A percentile compares a stretch with the other conserved stretches of the same genome.
Conservation (phyloP, 2,797 vertebrate genomes). For the Sebastes matsubarae region DNA sequence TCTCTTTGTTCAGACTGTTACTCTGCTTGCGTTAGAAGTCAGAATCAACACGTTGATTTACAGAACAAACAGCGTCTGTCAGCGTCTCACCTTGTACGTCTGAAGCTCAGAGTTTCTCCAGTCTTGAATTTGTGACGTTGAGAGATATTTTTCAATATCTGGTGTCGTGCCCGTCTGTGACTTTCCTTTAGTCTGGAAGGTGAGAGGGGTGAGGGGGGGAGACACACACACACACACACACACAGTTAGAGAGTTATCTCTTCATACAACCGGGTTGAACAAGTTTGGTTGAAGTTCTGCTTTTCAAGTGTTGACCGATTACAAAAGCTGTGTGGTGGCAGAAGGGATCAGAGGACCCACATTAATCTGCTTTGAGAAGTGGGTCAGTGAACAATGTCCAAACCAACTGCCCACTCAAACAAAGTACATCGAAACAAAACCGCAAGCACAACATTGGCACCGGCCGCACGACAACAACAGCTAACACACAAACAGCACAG, state of each 20-base stretch:
- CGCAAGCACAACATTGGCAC: slow-evolving; percentile 10
- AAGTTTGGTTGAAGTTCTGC: slow-evolving; percentile 38
- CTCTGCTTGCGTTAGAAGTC: slow-evolving; percentile 20
- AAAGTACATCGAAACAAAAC: slow-evolving; percentile 46
- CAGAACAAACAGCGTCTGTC: slow-evolving; percentile 25
- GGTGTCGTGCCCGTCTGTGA: slow-evolving; percentile 72
- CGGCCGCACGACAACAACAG: not conserved
- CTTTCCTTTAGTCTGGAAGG: slow-evolving; percentile 87
- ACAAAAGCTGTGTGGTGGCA: slow-evolving; percentile 38
- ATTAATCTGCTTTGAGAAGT: slow-evolving; percentile 78
- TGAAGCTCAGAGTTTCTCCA: slow-evolving; percentile 83
- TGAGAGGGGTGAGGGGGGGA: not conserved
- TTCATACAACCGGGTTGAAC: not conserved
- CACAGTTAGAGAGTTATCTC: not conserved
- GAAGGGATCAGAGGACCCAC: slow-evolving; percentile 60
- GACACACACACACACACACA: not conserved
- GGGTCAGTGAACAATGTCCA: slow-evolving; percentile 80
- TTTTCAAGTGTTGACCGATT: slow-evolving; percentile 54
- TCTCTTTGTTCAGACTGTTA: slow-evolving; percentile 22
- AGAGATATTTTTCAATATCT: slow-evolving; percentile 87
- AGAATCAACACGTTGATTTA: slow-evolving; percentile 29
- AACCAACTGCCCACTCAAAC: slow-evolving; percentile 51
- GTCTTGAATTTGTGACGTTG: slow-evolving; percentile 78
- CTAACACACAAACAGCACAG: slow-evolving; percentile 43
- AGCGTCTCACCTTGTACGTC: slow-evolving; percentile 79